These are phyloP conservation scores for Ploceus nigricollis DNA, from an alignment of 2,113 vertebrate genomes.

Conservation along the genomic window DNA sequence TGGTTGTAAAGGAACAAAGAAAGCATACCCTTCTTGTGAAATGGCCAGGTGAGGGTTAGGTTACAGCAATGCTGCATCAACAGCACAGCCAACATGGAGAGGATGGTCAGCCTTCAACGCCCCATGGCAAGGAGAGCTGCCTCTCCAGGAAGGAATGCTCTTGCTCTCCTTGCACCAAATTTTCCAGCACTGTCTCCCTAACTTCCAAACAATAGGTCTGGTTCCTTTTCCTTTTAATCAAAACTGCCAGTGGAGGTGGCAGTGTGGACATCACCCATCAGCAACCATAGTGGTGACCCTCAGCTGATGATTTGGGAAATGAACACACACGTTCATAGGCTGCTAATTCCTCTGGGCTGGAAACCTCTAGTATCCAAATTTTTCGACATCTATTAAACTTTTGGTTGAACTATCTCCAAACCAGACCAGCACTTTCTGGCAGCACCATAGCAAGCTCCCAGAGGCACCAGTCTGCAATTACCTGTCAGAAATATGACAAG, in stretches of 20 bases:
- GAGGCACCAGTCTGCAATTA: neutral
- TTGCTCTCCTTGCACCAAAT: neutral
- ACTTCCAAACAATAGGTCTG: neutral
- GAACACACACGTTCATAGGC: neutral
- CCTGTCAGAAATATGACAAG: neutral
- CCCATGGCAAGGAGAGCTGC: neutral
- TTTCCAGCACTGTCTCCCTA: neutral
- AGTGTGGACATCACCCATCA: neutral
- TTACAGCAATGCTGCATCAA: neutral
- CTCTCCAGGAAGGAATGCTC: neutral
- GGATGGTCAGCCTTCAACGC: rapidly evolving
- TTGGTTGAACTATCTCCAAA: neutral
- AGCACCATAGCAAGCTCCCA: neutral
- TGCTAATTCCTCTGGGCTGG: neutral
- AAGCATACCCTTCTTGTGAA: neutral
- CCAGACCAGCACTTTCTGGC: neutral
- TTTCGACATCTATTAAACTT: neutral
- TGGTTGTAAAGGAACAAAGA: neutral
- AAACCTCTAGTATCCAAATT: neutral
- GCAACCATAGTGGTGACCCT: neutral
- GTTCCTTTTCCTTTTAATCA: neutral
- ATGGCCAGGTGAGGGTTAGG: neutral
- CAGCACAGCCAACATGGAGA: neutral
- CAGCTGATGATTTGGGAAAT: neutral
- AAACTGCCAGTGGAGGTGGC: neutral